phyloP scores from a whole-genome alignment of 1,140 invertebrate species.

The Tenebrio molitor region DNA sequence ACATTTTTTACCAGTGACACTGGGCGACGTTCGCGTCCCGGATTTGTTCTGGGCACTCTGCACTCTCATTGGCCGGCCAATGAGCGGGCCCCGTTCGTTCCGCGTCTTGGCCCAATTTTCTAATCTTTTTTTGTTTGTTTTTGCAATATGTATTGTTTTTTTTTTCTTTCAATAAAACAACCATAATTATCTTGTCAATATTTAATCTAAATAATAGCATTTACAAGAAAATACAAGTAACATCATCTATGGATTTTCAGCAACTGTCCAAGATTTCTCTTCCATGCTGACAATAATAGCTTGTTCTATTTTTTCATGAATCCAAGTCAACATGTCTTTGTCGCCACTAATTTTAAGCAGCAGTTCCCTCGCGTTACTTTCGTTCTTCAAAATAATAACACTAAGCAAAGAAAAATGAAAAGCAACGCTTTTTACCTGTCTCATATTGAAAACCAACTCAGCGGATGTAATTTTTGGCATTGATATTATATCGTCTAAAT shows the following conservation, averaged over 20 bases:
- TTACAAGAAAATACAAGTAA: constrained; percentile 27
- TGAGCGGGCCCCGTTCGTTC: no score
- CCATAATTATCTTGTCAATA: constrained; percentile 8
- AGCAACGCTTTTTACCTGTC: constrained; percentile 80
- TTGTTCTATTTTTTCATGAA: constrained; percentile 80
- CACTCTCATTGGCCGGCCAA: no score
- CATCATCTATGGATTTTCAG: constrained; percentile 47
- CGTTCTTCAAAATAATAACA: constrained; percentile 53
- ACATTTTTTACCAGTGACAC: no score
- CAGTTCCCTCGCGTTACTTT: constrained; percentile 47
- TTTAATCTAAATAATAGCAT: constrained; percentile 31
- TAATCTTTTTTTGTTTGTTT: no score
- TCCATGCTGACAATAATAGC: constrained; percentile 80
- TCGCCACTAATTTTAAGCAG: constrained; percentile 74
- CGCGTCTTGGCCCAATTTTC: no score
- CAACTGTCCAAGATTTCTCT: constrained; percentile 70
- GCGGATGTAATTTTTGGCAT: constrained; percentile 75
- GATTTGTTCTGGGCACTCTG: no score
- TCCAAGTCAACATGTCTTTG: constrained; percentile 78
- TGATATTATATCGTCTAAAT: constrained; percentile 81
- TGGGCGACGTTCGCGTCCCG: no score
- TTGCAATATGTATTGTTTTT: no score
- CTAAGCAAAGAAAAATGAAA: no score
- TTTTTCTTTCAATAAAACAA: no score
- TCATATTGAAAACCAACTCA: constrained; percentile 79